Evolutionary conservation across 2,113 vertebrate genomes (phyloP), one percentile per base, ranked within the genome.

Genomic region (Piliocolobus tephrosceles): DNA sequence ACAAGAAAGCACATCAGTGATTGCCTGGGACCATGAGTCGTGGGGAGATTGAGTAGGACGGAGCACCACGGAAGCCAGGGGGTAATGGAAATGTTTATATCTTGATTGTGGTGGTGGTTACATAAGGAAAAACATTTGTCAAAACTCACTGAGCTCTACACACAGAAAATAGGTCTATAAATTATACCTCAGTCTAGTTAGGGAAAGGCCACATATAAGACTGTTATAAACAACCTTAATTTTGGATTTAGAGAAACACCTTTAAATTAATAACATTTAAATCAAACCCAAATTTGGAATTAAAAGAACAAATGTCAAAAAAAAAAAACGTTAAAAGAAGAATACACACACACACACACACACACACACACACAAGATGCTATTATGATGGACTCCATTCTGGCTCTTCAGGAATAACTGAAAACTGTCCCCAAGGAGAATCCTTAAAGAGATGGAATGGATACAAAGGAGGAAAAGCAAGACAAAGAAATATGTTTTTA

Each of bases 61-160:
- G 43, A 85, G 66, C 40, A 6, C 14, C n/a, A 7, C 68, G 75
- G 52, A 91, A 0, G 11, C 82, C 32, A 64, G 43, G 30, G 89
- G 64, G 66, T 91, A 43, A 88, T 64, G 58, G 90, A 61, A 88
- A 93, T 72, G 83, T 78, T 93, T 55, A 83, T 78, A 66, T 89
- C 79, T 72, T 91, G 95, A 96, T 87, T 70, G 64, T 80, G 78
- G 75, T 47, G 64, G 80, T 92, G 55, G n/a, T 92, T 90, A 61
- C 66, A 5, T 25, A 90, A 94, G 32, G 72, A 73, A 75, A 45
- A 30, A 64, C 88, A 86, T 66, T 81, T 78, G 73, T 96, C 90
- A 96, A 80, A 91, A 88, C 81, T 84, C 81, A 81, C 78, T 38
- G 92, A 83, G 50, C 57, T 95, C 73, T 43, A 64, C 52, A 47